Evolutionary conservation across 2,797 vertebrate genomes (phyloP).

Genomic region (Microtus californicus): DNA sequence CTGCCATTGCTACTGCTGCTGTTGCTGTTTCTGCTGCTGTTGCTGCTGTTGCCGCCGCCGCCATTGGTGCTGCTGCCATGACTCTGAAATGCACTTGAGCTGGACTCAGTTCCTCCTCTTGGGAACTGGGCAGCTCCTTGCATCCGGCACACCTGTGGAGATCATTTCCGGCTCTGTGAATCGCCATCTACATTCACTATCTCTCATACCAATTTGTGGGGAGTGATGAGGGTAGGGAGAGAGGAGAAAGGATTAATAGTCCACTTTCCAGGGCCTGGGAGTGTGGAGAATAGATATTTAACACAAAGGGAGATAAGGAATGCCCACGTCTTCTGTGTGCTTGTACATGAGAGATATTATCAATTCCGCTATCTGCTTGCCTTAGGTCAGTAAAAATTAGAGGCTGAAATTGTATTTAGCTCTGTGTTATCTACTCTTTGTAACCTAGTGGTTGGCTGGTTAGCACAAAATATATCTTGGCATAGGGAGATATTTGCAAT

Average conservation of each 20-base stretch:
- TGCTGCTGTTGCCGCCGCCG: fast-evolving
- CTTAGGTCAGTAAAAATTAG: constrained; percentile 78
- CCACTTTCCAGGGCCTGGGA: constrained; percentile 55
- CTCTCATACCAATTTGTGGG: constrained; percentile 67
- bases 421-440: constrained; percentile 64
- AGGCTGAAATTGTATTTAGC: constrained; percentile 67
- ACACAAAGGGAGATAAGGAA: constrained; percentile 68
- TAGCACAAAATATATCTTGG: constrained; percentile 41
- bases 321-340: constrained; percentile 39
- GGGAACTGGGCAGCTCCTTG: constrained; percentile 25
- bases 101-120: not conserved
- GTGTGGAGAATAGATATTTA: constrained; percentile 75
- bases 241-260: constrained; percentile 73
- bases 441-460: constrained; percentile 9
- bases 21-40: fast-evolving
- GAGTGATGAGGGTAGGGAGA: constrained; percentile 69
- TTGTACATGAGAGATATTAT: constrained; percentile 65
- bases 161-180: not conserved
- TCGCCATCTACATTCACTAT: constrained; percentile 38
- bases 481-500: not conserved
- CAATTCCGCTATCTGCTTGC: constrained; percentile 61
- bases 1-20: too few relatives aligned
- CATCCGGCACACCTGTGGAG: not conserved
- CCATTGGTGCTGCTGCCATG: not conserved
- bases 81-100: constrained; percentile 57